Base-by-base conservation (phyloP, 2,113 vertebrate species). In the Hippocampus zosterae region DNA sequence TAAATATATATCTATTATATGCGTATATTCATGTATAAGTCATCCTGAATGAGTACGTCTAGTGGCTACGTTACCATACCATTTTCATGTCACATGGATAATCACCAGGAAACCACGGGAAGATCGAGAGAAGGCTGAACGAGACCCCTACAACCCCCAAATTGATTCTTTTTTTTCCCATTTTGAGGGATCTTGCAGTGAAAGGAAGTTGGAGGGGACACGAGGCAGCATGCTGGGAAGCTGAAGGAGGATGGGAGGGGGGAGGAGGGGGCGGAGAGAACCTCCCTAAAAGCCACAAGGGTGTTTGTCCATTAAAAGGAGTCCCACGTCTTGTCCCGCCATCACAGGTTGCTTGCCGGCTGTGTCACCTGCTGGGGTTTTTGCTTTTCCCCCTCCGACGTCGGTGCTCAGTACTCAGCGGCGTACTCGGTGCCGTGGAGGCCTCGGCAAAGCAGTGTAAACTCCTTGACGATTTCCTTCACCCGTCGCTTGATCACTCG, bases 401-500 rank as follows among this genome's bases (percentile, higher is more conserved):
- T 75, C 23, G 71, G 56, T 71, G 76, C 74, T 98, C 93, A 99
- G 94, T 99, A 99, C 82, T 99, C 96, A 68, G 97, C 96, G 44
- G 96, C 96, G 59, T 99, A 99, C 82, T 99, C 97, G 0, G 97
- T 99, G 74, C 97, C 97, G 50, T 99, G 97, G 77, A 99, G 94
- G 63, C 97, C 97, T 85, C 97, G 92, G 89, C 96, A 99, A 83
- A 99, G 86, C 72, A 99, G 84, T 0, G 97, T 99, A 86, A 99
- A 99, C 80, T 99, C 97, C 87, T 98, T 99, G 85, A 99, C 97
- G 76, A 97, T 96, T 84, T 99, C 97, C 89, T 97, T 98, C 84
- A 99, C 93, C 71, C 95, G 92, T 65, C 97, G 91, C 88, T 99
- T 99, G 92, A 98, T 98, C 85, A 98, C 95, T 76, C 97, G 93